These are phyloP conservation scores for Physocephala rufipes DNA, from an alignment of 2,888 invertebrate genomes.

Conservation along the genomic window DNA sequence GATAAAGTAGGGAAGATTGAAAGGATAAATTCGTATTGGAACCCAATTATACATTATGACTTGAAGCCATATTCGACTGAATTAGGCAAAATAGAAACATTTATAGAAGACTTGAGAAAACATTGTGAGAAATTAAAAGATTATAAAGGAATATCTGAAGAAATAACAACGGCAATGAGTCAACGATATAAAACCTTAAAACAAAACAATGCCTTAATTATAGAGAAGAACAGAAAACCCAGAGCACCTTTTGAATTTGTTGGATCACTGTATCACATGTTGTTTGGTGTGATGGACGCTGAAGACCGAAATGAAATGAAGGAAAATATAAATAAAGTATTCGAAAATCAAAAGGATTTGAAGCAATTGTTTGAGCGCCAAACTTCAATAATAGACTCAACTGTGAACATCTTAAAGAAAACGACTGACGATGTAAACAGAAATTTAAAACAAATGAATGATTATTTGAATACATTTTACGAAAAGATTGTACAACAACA, in stretches of 20 bases:
- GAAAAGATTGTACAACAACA: not conserved
- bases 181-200: not conserved
- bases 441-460: not conserved
- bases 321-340: conserved; percentile 9
- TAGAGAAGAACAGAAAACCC: conserved; percentile 18
- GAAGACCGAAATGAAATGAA: conserved; percentile 12
- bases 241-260: conserved; percentile 19
- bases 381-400: conserved; percentile 12
- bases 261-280: conserved; percentile 13
- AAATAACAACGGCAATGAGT: not conserved
- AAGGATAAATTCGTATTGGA: conserved; percentile 8
- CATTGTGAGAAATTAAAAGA: conserved; percentile 16
- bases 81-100: not conserved
- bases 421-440: conserved; percentile 9
- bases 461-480: not conserved
- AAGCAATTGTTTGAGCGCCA: not conserved
- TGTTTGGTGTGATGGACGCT: conserved; percentile 14
- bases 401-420: conserved; percentile 18
- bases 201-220: not conserved
- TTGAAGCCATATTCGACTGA: not conserved
- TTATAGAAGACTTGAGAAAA: conserved; percentile 21
- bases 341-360: conserved; percentile 21
- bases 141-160: conserved; percentile 10
- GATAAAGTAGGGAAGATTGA: not conserved
- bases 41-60: not conserved